phyloP scores from a whole-genome alignment of 2,113 vertebrate genomes.

The Eleginops maclovinus region DNA sequence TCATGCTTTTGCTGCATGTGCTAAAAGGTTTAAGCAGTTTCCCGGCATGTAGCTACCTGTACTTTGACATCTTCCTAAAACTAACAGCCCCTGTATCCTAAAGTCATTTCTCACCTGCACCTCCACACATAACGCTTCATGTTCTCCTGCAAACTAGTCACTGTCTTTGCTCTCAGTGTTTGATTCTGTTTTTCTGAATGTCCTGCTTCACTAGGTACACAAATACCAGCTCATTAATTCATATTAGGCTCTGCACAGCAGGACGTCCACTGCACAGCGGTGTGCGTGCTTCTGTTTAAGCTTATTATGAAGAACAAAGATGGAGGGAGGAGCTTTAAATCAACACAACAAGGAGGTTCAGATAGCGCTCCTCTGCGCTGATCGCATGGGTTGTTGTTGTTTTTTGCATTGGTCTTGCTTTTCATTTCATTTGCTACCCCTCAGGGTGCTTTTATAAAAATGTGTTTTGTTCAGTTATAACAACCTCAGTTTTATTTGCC shows the following conservation, averaged over 20 bases:
- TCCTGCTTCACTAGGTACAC: slow-evolving; percentile 31
- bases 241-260: slow-evolving; percentile 13
- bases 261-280: background rate
- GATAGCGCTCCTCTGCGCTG: background rate
- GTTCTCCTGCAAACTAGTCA: background rate
- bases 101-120: background rate
- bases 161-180: background rate
- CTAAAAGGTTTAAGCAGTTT: slow-evolving; percentile 34
- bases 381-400: background rate
- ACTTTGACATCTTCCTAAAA: too few relatives aligned
- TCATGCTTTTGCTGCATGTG: slow-evolving; percentile 29
- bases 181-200: slow-evolving; percentile 17
- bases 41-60: background rate
- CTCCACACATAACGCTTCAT: background rate
- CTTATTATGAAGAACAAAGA: slow-evolving; percentile 29
- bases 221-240: slow-evolving; percentile 50
- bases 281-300: background rate
- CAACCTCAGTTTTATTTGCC: too few relatives aligned
- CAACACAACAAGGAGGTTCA: background rate
- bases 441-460: background rate
- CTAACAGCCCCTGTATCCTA: background rate
- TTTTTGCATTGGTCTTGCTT: background rate
- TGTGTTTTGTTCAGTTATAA: too few relatives aligned
- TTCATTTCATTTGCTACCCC: background rate
- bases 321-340: slow-evolving; percentile 13